phyloP scores from a whole-genome alignment of 2,797 vertebrate species.

The Numenius phaeopus region DNA sequence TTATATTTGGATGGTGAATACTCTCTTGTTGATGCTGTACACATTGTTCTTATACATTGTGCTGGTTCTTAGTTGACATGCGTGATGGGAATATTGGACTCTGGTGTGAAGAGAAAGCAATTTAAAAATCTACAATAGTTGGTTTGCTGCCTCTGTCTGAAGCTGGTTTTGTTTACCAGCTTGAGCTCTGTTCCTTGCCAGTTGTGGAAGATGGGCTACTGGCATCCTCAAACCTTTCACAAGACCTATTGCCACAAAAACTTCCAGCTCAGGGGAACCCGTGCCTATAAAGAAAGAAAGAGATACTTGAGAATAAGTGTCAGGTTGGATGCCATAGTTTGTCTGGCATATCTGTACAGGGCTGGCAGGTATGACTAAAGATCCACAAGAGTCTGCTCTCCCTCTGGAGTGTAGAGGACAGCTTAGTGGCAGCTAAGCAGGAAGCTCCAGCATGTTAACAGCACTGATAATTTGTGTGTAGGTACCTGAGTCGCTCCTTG shows the following conservation, averaged over 20 bases:
- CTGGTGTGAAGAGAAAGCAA: background rate
- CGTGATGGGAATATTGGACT: background rate
- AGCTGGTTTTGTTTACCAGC: background rate
- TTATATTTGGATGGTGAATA: background rate
- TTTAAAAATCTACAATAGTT: background rate
- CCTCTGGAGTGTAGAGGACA: background rate
- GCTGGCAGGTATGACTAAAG: background rate
- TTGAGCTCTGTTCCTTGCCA: background rate
- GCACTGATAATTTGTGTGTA: background rate
- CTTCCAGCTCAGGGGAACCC: background rate
- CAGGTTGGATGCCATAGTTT: background rate
- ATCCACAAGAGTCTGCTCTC: background rate
- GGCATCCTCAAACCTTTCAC: background rate
- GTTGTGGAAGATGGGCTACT: background rate
- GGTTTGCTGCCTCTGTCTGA: background rate
- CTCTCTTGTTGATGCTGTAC: background rate
- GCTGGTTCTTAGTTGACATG: background rate
- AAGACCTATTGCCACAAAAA: background rate
- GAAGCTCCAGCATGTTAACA: background rate
- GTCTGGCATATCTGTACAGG: background rate
- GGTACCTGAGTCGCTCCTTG: fast-evolving
- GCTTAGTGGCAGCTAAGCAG: background rate
- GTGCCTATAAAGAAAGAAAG: background rate
- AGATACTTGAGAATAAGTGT: background rate
- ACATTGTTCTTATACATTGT: background rate